Conservation (phyloP, 2,888 invertebrate genomes). For the Tricholauxania praeusta region DNA sequence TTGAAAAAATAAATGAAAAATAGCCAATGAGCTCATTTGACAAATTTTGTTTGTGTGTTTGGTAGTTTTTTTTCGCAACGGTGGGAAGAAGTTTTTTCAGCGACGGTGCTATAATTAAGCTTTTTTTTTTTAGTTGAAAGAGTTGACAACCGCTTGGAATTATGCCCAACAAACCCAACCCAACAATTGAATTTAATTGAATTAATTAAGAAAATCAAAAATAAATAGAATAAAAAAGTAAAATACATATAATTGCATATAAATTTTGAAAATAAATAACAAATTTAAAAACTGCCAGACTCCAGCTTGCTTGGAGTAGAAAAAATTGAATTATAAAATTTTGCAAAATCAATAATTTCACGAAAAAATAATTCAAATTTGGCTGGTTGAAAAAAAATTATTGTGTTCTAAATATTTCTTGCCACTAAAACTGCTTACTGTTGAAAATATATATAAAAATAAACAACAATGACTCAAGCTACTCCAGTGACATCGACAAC, state of each 20-base stretch:
- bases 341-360: slow-evolving; percentile 25
- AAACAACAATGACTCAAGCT: slow-evolving; percentile 41
- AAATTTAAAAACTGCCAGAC: not conserved
- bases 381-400: not conserved
- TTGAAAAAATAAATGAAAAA: too few species aligned
- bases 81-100: too few species aligned
- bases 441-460: not conserved
- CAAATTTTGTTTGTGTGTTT: too few species aligned
- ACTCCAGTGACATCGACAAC: slow-evolving; percentile 26
- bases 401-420: not conserved
- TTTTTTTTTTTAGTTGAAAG: too few species aligned
- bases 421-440: not conserved
- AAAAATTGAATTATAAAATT: not conserved
- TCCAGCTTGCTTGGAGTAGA: not conserved
- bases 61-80: too few species aligned
- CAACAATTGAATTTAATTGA: slow-evolving; percentile 13
- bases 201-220: slow-evolving; percentile 16
- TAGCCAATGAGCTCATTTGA: too few species aligned
- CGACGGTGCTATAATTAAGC: too few species aligned
- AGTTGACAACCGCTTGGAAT: too few species aligned
- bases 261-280: not conserved
- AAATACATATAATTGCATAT: not conserved
- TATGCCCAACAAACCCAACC: too few species aligned
- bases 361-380: not conserved
- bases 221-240: not conserved